Evolutionary conservation across 1,140 invertebrate genomes (phyloP), one percentile per base, ranked within the genome.

Genomic region (Tetragnatha versicolor): DNA sequence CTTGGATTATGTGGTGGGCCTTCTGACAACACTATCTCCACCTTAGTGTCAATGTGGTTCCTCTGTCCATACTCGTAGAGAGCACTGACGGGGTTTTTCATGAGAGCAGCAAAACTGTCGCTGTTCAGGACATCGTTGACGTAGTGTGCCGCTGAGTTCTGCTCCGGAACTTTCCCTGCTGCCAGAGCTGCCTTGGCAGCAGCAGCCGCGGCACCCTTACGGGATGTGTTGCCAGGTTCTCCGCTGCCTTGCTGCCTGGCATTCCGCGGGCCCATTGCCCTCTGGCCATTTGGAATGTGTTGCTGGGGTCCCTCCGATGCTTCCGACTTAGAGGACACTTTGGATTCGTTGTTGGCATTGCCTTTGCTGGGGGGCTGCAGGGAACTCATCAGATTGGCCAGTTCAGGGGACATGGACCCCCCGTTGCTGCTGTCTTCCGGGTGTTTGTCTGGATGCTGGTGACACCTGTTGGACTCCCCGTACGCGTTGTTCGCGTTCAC

Each of bases 71-170:
- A 87, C 79, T 87, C 87, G 83, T 86, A 85, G 22, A 87, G 81
- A 22, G 87, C 86, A 83, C 86, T 87, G n/a, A 87, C 84, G 53
- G 87, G 85, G 81, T 87, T 87, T 81, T 87, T 87, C 80, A 86
- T 86, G 12, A 87, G 68, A 22, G 85, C 85, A 25, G 85, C 84
- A 83, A 87, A 87, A 79, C 83, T 86, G 60, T 86, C 85, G 63
- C 78, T 80, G 55, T 83, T 83, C 12, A 81, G 73, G 31, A 78
- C 76, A 55, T 79, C 70, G 45, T 79, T 79, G 10, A 79, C 76
- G 47, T 79, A 79, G 20, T 79, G 76, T 45, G 76, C 76, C 45
- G 76, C 76, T 7, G 76, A 79, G 17, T 79, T 79, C 51, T 49
- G 76, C 39, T 79, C 76, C 20, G 76, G 76, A 45, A 69, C 20